Base-by-base conservation (phyloP, 1,140 invertebrate genomes). In the Zaprionus lachaisei region DNA sequence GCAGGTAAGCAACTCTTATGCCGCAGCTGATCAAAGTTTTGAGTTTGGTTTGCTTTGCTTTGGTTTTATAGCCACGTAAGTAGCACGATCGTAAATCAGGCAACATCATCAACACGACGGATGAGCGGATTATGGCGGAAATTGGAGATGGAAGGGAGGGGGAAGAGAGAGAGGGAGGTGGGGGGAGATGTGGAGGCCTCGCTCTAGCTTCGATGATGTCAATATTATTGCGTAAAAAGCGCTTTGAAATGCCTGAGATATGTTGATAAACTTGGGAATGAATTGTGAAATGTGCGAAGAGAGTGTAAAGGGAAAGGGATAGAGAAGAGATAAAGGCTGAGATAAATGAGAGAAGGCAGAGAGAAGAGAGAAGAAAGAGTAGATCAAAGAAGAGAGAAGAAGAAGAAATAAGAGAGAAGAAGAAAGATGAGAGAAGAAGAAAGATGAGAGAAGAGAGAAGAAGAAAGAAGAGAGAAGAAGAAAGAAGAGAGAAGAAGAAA, bases 21-120 rank as follows among this genome's bases (percentile, higher is more conserved):
- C 83, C 83, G 72, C 56, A 74, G 77, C 80, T 87, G 72, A 83
- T 83, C 44, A 22, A 20, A 51, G 47, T 22, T 51, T 22, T 0
- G 3, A 11, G n/a, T 58, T 68, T 71, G 37, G 77, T 51, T 58
- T 54, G 3, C 11, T 58, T 68, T 71, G 37, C 72, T 51, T 58
- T 54, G 72, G 72, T 84, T 84, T 77, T 83, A 83, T 83, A 41
- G 74, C 64, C 77, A 80, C 81, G 83, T 87, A 87, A 87, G 83
- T 87, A 81, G 84, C 80, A 89, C 83, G 55, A 57, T 56, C 78
- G 83, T 89, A 89, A 87, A 87, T 89, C 81, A 87, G 81, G 61
- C 68, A 68, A 78, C 77, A 87, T 70, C 77, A 87, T 70, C 62
- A 83, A 77, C 70, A 38, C 38, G 58, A 38, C 37, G 17, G 58